These are phyloP conservation scores for Seriola aureovittata DNA, from an alignment of 2,113 vertebrate species.

Conservation along the genomic window DNA sequence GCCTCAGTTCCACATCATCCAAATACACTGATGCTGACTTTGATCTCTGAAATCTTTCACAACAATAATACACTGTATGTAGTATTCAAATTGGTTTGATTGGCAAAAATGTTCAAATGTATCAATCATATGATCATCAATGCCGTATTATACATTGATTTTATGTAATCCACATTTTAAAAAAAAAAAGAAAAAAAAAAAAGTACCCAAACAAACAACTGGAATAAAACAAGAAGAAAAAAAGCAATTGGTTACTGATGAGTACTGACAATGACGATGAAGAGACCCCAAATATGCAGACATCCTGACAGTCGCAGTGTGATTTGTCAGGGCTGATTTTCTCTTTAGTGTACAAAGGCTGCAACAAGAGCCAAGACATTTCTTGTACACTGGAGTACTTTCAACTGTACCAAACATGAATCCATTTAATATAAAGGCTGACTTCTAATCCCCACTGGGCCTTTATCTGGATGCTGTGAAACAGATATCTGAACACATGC, in stretches of 20 bases:
- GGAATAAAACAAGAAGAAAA: neutral
- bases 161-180: neutral
- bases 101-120: neutral
- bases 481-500: slow-evolving; percentile 48
- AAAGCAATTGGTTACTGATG: neutral
- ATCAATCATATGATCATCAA: neutral
- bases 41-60: neutral
- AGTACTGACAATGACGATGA: slow-evolving; percentile 26
- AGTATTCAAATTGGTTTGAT: neutral
- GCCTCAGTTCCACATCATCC: neutral
- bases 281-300: slow-evolving; percentile 1
- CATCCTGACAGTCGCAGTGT: neutral
- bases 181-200: neutral
- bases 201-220: neutral
- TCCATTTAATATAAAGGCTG: slow-evolving; percentile 37
- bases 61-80: neutral
- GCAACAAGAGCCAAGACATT: slow-evolving; percentile 39
- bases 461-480: slow-evolving; percentile 52
- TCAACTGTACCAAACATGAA: slow-evolving; percentile 43
- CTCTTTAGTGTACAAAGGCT: slow-evolving; percentile 5
- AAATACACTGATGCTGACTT: neutral
- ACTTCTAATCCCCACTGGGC: slow-evolving; percentile 37
- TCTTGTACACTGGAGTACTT: slow-evolving; percentile 20
- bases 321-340: slow-evolving; percentile 36
- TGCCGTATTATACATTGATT: neutral